Evolutionary conservation across 1,140 invertebrate species (phyloP), one percentile per base, ranked within the genome.

Genomic region (Arion vulgaris): DNA sequence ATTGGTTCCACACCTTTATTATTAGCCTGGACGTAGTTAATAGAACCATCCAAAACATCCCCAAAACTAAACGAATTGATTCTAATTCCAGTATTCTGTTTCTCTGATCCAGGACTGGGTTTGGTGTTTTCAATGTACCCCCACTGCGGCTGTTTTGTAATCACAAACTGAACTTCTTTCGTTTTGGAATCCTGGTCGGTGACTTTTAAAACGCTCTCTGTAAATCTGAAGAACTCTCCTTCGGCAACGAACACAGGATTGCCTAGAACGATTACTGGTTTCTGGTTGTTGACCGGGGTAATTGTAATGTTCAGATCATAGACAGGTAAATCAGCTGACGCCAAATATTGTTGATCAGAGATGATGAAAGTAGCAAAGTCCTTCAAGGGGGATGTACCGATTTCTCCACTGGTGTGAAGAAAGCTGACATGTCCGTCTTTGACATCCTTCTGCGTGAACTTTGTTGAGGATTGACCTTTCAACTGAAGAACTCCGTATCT

Each of bases 1-100:
- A 95, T 94, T 0, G 97, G 94, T 68, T 96, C 95, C 57, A 98
- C 96, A 89, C 96, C 95, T 0, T 95, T 94, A 92, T 98, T 96
- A 88, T 95, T 95, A 26, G 88, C 86, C 77, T 92, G 92, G 15
- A 92, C 88, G 84, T 92, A 92, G 66, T 88, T 90, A 23, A 92
- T 90, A 34, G 87, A 86, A 39, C 89, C 88, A 80, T 91, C 90
- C 36, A 89, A 86, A 53, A 92, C 86, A 94, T 89, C 98, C 79
- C 85, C 83, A 76, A 95, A 92, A 0, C 95, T 95, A 49, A 98
- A 94, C 83, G 95, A 96, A 0, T 96, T 96, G 84, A 96, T 96
- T 85, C 94, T 94, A 7, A 88, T 87, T 0, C 92, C 92, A n/a
- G 85, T 85, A 83, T 92, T 91, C 15, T 87, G 88, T 80, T 89